Conservation (phyloP, 1,140 invertebrate species). For the Atta colombica region DNA sequence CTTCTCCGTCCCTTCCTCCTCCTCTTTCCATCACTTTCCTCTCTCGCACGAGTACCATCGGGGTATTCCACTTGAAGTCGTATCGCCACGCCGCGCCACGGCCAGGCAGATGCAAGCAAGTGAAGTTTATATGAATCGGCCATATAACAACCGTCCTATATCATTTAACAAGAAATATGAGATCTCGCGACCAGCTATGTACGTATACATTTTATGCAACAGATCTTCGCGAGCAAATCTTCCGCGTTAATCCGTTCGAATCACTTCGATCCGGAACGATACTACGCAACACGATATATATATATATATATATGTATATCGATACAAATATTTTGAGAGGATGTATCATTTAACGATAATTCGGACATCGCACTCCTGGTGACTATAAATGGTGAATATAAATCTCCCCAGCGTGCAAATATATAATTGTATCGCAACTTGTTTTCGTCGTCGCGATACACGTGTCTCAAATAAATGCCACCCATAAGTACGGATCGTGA, state of each 20-base stretch:
- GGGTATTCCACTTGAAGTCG: slow-evolving; percentile 53
- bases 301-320: neutral
- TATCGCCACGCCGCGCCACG: slow-evolving; percentile 67
- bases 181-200: slow-evolving; percentile 67
- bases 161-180: slow-evolving; percentile 83
- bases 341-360: slow-evolving; percentile 33
- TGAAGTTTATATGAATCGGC: slow-evolving; percentile 81
- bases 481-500: slow-evolving; percentile 22
- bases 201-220: slow-evolving; percentile 12
- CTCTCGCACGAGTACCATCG: slow-evolving; percentile 15
- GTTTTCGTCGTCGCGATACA: slow-evolving; percentile 39
- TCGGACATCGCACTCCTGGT: neutral
- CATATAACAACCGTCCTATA: slow-evolving; percentile 81
- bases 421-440: slow-evolving; percentile 18
- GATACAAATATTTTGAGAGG: slow-evolving; percentile 28
- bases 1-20: slow-evolving; percentile 48
- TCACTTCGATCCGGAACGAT: neutral
- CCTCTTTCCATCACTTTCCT: slow-evolving; percentile 13
- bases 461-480: slow-evolving; percentile 3
- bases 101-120: slow-evolving; percentile 77
- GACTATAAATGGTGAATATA: neutral
- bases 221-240: slow-evolving; percentile 43
- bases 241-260: slow-evolving; percentile 37
- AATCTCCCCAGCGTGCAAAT: slow-evolving; percentile 3
- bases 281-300: neutral